A percentile compares a stretch with the other conserved stretches of the same genome.
Conservation (phyloP, 1,140 invertebrate genomes). For the Dendrolimus kikuchii region DNA sequence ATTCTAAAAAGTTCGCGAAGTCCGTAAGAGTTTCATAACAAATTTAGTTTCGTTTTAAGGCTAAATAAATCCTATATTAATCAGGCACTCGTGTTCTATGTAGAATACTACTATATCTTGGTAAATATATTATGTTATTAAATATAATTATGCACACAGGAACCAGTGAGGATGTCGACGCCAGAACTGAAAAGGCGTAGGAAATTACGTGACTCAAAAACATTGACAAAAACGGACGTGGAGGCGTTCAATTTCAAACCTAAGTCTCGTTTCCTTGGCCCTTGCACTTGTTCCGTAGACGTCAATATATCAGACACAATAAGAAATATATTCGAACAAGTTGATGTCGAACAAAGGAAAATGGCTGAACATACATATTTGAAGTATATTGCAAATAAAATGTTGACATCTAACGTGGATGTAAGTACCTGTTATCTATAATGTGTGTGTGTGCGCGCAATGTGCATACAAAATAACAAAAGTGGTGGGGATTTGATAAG, state of each 20-base stretch:
- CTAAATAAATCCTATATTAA: too few relatives aligned
- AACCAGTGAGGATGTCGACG: conserved; percentile 27
- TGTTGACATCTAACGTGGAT: conserved; percentile 41
- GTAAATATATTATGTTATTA: too few relatives aligned
- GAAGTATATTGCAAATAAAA: conserved; percentile 56
- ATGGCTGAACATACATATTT: conserved; percentile 50
- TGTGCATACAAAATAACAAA: too few relatives aligned
- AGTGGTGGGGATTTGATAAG: too few relatives aligned
- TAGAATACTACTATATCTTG: too few relatives aligned
- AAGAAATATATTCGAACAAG: conserved; percentile 59
- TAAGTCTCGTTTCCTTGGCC: conserved; percentile 30
- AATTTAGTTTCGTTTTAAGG: too few relatives aligned
- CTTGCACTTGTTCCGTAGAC: conserved; percentile 55
- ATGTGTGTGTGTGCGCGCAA: too few relatives aligned
- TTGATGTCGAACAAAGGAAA: conserved; percentile 50
- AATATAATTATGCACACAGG: conserved; percentile 14
- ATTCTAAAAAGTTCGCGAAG: too few relatives aligned
- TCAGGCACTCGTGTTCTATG: too few relatives aligned
- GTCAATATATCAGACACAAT: conserved; percentile 56
- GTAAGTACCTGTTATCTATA: conserved; percentile 20
- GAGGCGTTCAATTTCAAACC: conserved; percentile 53
- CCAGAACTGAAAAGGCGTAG: conserved; percentile 30
- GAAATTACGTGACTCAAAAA: conserved; percentile 32
- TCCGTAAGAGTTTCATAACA: too few relatives aligned
- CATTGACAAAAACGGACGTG: conserved; percentile 48